A percentile compares a stretch with the other conserved stretches of the same genome.
Evolutionary conservation across 2,888 invertebrate genomes (phyloP).

Genomic region (Lithophane ornitopus): DNA sequence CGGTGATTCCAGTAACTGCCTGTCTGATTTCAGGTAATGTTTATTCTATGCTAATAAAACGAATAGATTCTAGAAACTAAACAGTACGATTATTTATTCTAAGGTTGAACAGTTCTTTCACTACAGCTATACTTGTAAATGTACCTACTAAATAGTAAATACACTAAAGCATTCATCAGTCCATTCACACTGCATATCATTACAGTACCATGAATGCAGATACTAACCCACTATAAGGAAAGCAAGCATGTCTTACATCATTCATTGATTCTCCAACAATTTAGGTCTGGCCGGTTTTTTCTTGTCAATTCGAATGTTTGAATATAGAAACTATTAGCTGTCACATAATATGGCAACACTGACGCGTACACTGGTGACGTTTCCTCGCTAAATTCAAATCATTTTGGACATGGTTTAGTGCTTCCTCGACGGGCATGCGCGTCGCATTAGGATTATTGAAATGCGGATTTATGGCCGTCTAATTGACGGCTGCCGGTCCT

Average conservation of each 20-base stretch:
- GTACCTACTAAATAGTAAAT: slow-evolving; percentile 14
- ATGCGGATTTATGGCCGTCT: slow-evolving; percentile 66
- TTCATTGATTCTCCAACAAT: slow-evolving; percentile 30
- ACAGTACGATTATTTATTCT: not conserved
- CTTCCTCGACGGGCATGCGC: slow-evolving; percentile 72
- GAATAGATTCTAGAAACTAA: not conserved
- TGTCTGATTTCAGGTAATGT: not conserved
- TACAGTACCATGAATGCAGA: slow-evolving; percentile 24
- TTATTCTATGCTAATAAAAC: not conserved
- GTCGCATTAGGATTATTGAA: slow-evolving; percentile 67
- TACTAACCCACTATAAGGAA: slow-evolving; percentile 36
- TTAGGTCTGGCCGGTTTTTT: slow-evolving; percentile 40
- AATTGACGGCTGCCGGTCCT: slow-evolving; percentile 64
- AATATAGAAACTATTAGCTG: slow-evolving; percentile 44
- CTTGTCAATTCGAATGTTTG: slow-evolving; percentile 34
- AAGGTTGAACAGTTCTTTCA: not conserved
- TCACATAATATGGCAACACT: slow-evolving; percentile 61
- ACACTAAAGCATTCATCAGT: slow-evolving; percentile 26
- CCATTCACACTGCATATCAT: slow-evolving; percentile 21
- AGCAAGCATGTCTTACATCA: slow-evolving; percentile 36
- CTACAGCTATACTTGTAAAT: not conserved
- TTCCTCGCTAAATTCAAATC: slow-evolving; percentile 77
- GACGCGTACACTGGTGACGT: slow-evolving; percentile 69
- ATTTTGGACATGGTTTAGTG: slow-evolving; percentile 71
- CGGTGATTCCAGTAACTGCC: not conserved